These are phyloP conservation scores for Narcine bancroftii DNA, from an alignment of 2,113 vertebrate genomes.

Conservation along the genomic window DNA sequence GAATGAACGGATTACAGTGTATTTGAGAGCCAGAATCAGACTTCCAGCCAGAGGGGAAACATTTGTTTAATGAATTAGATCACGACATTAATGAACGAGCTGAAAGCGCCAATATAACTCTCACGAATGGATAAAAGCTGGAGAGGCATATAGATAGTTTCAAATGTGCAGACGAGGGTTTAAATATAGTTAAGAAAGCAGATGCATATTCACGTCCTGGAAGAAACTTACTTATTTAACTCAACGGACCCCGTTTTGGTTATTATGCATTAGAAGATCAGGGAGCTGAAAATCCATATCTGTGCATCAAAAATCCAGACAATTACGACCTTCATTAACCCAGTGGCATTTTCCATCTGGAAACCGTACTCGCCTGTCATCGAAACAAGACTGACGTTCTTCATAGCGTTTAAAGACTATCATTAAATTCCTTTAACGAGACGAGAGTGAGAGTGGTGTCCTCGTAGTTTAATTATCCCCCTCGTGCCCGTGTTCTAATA, in stretches of 20 bases:
- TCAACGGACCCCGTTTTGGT: too few relatives aligned
- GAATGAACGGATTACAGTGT: too few relatives aligned
- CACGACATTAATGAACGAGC: neutral
- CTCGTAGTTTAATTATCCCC: neutral
- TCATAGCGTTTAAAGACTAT: neutral
- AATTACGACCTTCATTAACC: neutral
- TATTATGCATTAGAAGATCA: neutral
- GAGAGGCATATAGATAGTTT: neutral
- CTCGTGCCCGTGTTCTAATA: neutral
- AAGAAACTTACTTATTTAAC: neutral
- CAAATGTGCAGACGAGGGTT: neutral
- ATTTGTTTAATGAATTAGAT: neutral
- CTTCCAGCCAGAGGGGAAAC: neutral
- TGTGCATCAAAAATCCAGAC: neutral
- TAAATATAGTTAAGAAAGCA: neutral
- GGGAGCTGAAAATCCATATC: neutral
- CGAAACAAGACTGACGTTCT: neutral
- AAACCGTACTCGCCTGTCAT: neutral
- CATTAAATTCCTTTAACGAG: too few relatives aligned
- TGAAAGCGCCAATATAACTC: neutral
- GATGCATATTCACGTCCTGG: neutral
- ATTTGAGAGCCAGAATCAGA: neutral
- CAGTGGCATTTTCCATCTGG: neutral
- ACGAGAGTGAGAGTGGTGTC: neutral
- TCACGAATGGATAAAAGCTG: neutral